A percentile compares a stretch with the other conserved stretches of the same genome.
Evolutionary conservation across 1,140 invertebrate genomes (phyloP).

Genomic region (Anthonomus grandis): DNA sequence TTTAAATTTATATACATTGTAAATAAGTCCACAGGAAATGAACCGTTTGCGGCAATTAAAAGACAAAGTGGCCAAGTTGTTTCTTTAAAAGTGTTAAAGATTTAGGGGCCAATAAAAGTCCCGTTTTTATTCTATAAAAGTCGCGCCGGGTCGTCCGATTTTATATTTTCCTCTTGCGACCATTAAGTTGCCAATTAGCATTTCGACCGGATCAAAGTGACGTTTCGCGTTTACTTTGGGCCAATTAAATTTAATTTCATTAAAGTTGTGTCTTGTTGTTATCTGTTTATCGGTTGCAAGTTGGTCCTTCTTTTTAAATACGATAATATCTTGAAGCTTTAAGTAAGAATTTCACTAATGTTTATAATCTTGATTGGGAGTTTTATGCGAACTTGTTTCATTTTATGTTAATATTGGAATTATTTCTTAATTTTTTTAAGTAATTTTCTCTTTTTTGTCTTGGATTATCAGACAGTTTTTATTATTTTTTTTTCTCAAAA

Average conservation of each 20-base stretch:
- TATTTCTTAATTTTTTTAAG: too few species aligned
- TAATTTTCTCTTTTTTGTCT: too few species aligned
- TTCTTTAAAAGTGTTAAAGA: neutral
- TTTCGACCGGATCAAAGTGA: slow-evolving; percentile 2
- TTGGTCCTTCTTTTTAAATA: too few species aligned
- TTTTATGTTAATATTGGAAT: too few species aligned
- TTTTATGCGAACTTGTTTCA: too few species aligned
- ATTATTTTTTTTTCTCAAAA: too few species aligned
- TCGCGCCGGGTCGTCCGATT: neutral
- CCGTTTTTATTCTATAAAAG: slow-evolving; percentile 10
- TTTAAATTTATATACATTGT: too few species aligned
- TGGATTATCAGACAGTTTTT: too few species aligned
- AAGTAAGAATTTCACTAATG: too few species aligned
- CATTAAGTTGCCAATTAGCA: slow-evolving; percentile 12
- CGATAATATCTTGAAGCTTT: too few species aligned
- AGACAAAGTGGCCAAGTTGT: neutral
- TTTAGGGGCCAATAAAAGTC: slow-evolving; percentile 2
- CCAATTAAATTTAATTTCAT: slow-evolving; percentile 16
- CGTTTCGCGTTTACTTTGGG: slow-evolving; percentile 3
- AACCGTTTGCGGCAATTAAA: neutral
- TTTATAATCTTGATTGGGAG: too few species aligned
- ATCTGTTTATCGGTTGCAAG: too few species aligned
- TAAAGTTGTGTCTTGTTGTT: neutral
- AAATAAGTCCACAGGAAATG: neutral
- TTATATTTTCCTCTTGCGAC: neutral